Evolutionary conservation across 1,140 invertebrate species (phyloP).

Genomic region (Drosophila hydei): DNA sequence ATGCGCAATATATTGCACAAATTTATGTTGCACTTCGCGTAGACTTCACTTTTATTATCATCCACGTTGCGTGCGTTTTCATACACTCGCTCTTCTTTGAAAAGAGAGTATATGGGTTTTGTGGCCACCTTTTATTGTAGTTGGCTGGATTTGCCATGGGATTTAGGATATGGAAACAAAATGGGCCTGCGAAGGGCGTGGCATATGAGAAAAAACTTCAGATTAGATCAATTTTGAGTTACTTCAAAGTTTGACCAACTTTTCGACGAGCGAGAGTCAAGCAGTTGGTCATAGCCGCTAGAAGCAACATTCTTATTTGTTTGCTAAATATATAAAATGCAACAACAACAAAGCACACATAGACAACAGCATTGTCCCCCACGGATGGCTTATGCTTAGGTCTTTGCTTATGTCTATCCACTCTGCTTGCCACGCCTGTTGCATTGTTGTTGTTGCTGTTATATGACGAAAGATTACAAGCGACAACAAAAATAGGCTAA

Average conservation of each 20-base stretch:
- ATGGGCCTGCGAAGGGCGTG: no score
- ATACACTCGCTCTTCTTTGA: neutral
- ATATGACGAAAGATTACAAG: slow-evolving; percentile 64
- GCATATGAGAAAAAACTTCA: no score
- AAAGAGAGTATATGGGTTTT: neutral
- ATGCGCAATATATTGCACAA: slow-evolving; percentile 75
- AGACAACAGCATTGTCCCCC: neutral
- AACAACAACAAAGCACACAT: slow-evolving; percentile 23
- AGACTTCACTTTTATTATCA: slow-evolving; percentile 78
- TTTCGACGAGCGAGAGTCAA: no score
- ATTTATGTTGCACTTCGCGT: slow-evolving; percentile 79
- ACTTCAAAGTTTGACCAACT: no score
- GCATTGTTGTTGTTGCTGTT: slow-evolving; percentile 26
- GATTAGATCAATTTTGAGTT: no score
- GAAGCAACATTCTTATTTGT: neutral
- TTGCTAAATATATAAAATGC: slow-evolving; percentile 44
- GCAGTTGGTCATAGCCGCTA: neutral
- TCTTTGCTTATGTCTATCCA: neutral
- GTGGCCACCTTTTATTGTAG: no score
- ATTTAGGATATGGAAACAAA: no score
- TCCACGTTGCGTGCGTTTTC: slow-evolving; percentile 23
- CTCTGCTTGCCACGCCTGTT: neutral
- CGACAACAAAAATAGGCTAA: slow-evolving; percentile 56
- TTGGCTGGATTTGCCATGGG: no score
- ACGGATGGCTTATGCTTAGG: slow-evolving; percentile 2